phyloP scores from a whole-genome alignment of 2,797 vertebrate species.

The Microhierax caerulescens region DNA sequence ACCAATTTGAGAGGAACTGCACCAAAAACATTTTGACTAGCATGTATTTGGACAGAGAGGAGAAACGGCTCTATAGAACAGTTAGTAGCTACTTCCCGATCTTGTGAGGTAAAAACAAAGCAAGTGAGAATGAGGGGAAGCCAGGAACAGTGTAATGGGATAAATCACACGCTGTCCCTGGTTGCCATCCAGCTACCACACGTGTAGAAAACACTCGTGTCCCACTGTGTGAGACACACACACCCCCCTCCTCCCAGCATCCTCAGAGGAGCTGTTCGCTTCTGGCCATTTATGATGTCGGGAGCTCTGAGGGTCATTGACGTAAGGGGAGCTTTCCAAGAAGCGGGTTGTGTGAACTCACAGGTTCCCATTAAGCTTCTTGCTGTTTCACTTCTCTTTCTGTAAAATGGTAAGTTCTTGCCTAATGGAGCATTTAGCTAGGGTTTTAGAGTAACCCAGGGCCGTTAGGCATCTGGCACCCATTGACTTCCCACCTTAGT shows the following conservation, averaged over 20 bases:
- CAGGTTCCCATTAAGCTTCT: neutral
- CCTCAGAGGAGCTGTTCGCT: neutral
- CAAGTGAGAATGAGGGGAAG: neutral
- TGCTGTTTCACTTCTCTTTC: neutral
- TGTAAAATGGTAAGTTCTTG: neutral
- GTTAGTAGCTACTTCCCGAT: neutral
- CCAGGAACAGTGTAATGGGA: neutral
- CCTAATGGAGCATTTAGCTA: neutral
- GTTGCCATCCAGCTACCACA: neutral
- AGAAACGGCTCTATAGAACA: neutral
- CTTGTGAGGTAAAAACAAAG: neutral
- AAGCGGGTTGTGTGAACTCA: neutral
- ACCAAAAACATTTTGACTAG: neutral
- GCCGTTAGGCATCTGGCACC: neutral
- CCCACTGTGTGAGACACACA: neutral
- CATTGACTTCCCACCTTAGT: neutral
- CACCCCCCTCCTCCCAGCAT: neutral
- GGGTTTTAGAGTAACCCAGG: neutral
- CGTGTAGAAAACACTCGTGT: neutral
- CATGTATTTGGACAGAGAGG: neutral
- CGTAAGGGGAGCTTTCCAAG: neutral
- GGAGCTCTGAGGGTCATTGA: neutral
- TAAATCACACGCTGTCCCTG: fast-evolving
- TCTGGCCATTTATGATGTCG: neutral
- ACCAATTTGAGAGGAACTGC: neutral